Evolutionary conservation across 1,140 invertebrate species (phyloP), one percentile per base, ranked within the genome.

Genomic region (Heliconius melpomene): DNA sequence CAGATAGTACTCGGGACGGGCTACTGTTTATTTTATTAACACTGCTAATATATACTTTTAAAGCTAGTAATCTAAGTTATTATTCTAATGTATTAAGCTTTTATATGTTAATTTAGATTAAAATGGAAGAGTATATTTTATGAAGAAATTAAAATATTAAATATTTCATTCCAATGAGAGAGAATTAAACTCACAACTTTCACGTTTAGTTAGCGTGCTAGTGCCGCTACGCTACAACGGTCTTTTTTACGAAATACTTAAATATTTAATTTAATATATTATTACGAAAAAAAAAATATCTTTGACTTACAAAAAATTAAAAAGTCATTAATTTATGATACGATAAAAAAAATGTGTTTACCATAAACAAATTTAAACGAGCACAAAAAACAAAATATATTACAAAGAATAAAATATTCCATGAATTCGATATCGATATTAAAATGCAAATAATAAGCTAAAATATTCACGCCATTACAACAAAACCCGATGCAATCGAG

Each of bases 401-500:
- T 23, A 57, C 11, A 29, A 66, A 29, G 3, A 66, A 66, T 66
- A 26, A 26, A 66, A 66, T 29, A 72, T 72, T 38, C 36, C 71
- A 72, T 72, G 13, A 74, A 79, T 74, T 79, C 71, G 71, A 26
- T 66, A 79, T 74, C 77, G 77, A 77, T 66, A 77, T 76, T 60
- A 74, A 79, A 85, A 85, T 81, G 80, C 81, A 86, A 86, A 84
- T 84, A 84, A 85, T 84, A 85, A 83, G 75, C 70, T 86, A 81
- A 83, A 83, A 84, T 82, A 87, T 86, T 82, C 74, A 82, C 81
- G 78, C 72, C 74, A 81, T 82, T 72, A 29, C 78, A 82, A 86
- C 86, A 83, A 87, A 86, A 86, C 83, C 81, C 87, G 90, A 87
- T 86, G 84, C 85, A 86, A 85, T 87, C 88, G 84, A 82, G 60